Percentiles rank a stretch among this genome's conserved stretches.
phyloP scores from a whole-genome alignment of 92 coral and sea anemone species.

The Zoanthus gigantus region DNA sequence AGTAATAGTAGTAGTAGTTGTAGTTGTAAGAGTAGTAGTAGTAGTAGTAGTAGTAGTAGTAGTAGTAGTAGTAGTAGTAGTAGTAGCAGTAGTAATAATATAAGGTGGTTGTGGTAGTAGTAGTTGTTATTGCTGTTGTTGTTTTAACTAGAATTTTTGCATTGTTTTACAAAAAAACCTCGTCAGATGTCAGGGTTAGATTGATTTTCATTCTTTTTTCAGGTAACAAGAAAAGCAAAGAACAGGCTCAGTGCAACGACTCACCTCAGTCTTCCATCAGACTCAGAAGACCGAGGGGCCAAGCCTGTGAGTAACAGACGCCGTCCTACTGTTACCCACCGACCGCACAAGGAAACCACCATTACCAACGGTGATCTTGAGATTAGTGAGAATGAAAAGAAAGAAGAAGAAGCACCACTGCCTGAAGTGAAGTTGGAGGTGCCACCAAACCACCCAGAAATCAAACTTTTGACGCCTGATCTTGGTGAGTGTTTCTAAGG shows the following conservation, averaged over 20 bases:
- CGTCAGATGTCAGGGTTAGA: neutral
- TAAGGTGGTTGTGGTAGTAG: too few species aligned
- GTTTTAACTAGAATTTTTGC: too few species aligned
- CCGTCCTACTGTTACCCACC: constrained; percentile 86
- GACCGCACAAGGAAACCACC: constrained; percentile 59
- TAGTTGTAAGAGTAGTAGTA: too few species aligned
- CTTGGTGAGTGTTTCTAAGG: constrained; percentile 37
- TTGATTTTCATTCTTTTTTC: neutral
- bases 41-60: too few species aligned
- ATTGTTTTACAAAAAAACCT: too few species aligned
- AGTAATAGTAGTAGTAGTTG: too few species aligned
- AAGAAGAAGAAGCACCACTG: constrained; percentile 47
- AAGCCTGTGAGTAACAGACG: constrained; percentile 76
- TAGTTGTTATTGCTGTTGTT: too few species aligned
- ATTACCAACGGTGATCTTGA: constrained; percentile 66
- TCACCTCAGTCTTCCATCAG: constrained; percentile 64
- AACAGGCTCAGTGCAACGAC: constrained; percentile 85
- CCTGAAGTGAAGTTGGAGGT: constrained; percentile 43
- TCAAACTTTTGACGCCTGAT: constrained; percentile 1
- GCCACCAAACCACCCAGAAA: neutral
- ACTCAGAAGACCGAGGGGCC: constrained; percentile 71
- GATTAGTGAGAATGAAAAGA: constrained; percentile 45
- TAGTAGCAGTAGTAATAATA: too few species aligned
- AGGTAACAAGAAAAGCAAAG: constrained; percentile 95
- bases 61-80: too few species aligned